Evolutionary conservation across 2,113 vertebrate species (phyloP), one percentile per base, ranked within the genome.

Genomic region (Chaetura pelagica): DNA sequence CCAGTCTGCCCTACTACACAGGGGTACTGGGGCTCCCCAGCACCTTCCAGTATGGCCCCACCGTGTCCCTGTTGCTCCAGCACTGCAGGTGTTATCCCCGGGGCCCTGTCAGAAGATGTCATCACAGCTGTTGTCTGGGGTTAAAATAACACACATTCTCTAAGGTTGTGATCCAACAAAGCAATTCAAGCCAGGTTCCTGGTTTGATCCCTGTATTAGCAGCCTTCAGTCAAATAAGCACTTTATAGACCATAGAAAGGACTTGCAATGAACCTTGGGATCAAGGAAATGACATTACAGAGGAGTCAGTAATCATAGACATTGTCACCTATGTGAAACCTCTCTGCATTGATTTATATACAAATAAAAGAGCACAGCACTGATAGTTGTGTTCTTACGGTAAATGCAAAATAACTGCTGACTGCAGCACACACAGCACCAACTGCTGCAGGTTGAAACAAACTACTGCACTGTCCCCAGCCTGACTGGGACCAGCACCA

Each of bases 51-150:
- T 99, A 99, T 4, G 99, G 99, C 97, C 99, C 99, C 74, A 99
- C 99, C 93, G 98, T 99, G 98, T 99, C 98, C 99, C 99, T 98
- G 99, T 99, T n/a, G n/a, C n/a, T n/a, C n/a, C n/a, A n/a, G n/a
- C n/a, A n/a, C n/a, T n/a, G n/a, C n/a, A n/a, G n/a, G n/a, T n/a
- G n/a, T n/a, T n/a, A n/a, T n/a, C n/a, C n/a, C n/a, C n/a, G n/a
- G 78, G 49, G n/a, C 82, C 34, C 1, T 23, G 51, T 38, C 12
- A 7, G 67, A 87, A 91, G 32, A n/a, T 67, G 51, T 72, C 64
- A 72, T 78, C 71, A 86, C n/a, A 88, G 49, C 63, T 76, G 15
- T 51, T 46, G 35, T 49, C 71, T 59, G 35, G 46, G 40, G 51
- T 51, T n/a, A n/a, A n/a, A n/a, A n/a, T n/a, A n/a, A n/a, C n/a